Conservation (phyloP, 2,888 invertebrate species). For the Julus scandinavius region DNA sequence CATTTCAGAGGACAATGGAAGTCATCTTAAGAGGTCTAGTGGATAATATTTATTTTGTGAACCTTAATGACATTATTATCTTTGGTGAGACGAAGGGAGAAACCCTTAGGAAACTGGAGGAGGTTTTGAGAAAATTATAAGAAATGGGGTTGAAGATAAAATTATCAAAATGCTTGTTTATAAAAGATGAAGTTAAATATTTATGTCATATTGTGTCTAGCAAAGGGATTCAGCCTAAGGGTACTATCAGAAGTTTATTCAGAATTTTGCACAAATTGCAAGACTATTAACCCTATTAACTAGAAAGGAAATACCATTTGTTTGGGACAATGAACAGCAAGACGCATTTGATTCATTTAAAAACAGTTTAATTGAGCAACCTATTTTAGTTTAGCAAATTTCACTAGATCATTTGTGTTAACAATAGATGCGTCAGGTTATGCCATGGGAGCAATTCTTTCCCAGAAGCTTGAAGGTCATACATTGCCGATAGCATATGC, state of each 20-base stretch:
- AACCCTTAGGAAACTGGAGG: neutral
- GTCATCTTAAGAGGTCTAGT: neutral
- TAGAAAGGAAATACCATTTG: no score
- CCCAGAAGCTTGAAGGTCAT: no score
- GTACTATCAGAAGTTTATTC: slow-evolving; percentile 19
- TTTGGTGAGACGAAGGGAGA: neutral
- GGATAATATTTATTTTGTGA: neutral
- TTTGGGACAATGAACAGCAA: no score
- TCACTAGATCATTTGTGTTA: no score
- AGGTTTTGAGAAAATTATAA: slow-evolving; percentile 17
- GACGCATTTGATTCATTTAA: no score
- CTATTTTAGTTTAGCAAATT: no score
- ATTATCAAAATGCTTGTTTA: slow-evolving; percentile 40
- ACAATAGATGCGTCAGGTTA: no score
- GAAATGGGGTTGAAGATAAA: neutral
- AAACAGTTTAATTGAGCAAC: no score
- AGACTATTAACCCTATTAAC: slow-evolving; percentile 1
- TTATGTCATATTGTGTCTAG: slow-evolving; percentile 49
- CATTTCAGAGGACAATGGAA: neutral
- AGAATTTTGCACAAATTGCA: slow-evolving; percentile 31
- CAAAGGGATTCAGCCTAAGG: slow-evolving; percentile 7
- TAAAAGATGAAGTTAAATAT: neutral
- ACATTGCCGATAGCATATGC: no score
- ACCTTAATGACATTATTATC: neutral
- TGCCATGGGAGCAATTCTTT: no score